phyloP scores from a whole-genome alignment of 2,113 vertebrate species.

The Chaetodon auriga region DNA sequence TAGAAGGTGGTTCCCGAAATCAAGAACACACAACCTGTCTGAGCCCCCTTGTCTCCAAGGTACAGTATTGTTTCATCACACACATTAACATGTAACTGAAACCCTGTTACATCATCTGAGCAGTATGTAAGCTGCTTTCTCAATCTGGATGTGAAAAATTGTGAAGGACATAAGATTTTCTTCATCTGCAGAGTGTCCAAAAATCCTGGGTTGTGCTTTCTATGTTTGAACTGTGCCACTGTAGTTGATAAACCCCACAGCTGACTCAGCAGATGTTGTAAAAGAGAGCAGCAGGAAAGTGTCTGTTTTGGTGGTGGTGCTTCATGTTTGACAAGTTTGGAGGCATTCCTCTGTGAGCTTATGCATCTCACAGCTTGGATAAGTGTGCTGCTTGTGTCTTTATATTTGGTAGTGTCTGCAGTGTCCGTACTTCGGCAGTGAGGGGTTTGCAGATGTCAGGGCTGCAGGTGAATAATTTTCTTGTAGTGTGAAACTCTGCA shows the following conservation, averaged over 20 bases:
- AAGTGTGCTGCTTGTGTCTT: slow-evolving; percentile 15
- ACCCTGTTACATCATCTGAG: neutral
- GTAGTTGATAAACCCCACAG: neutral
- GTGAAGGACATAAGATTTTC: neutral
- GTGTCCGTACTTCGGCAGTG: neutral
- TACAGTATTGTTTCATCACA: neutral
- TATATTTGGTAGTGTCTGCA: neutral
- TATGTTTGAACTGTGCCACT: neutral
- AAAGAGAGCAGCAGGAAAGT: neutral
- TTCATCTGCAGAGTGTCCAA: neutral
- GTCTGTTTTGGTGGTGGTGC: slow-evolving; percentile 4
- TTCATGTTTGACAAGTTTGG: neutral
- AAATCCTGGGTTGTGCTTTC: neutral
- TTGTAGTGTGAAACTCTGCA: no score
- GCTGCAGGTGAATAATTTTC: neutral
- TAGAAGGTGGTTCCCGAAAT: neutral
- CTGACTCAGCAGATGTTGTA: neutral
- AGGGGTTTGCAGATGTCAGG: neutral
- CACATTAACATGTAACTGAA: neutral
- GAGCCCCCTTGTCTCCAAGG: no score
- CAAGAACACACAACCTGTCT: neutral
- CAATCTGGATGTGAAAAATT: neutral
- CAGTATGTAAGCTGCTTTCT: neutral
- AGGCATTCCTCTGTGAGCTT: neutral
- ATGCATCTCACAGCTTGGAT: neutral